phyloP scores from a whole-genome alignment of 2,888 invertebrate species.

The Cerceris ruficornis region DNA sequence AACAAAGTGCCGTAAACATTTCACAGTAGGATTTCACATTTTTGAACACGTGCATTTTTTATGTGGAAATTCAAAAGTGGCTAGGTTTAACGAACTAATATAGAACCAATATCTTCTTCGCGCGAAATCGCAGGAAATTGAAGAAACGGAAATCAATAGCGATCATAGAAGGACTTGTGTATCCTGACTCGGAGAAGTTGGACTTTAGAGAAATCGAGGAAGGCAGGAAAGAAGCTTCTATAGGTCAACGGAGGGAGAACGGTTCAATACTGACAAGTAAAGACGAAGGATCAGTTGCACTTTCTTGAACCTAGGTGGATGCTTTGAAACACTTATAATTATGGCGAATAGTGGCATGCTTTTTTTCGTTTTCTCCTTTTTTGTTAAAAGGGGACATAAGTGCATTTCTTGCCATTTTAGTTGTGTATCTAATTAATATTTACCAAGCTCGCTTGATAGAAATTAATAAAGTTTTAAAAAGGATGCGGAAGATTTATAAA shows the following conservation, averaged over 20 bases:
- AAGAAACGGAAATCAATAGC: background rate
- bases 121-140: background rate
- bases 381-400: too few relatives aligned
- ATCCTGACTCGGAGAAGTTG: background rate
- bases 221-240: constrained; percentile 5
- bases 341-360: background rate
- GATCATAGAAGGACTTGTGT: background rate
- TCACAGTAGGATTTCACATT: too few relatives aligned
- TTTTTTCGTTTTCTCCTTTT: background rate
- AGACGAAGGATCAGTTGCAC: constrained; percentile 7
- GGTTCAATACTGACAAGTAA: constrained; percentile 11
- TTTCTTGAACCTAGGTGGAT: background rate
- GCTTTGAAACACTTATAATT: background rate
- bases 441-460: too few relatives aligned
- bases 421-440: too few relatives aligned
- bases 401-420: too few relatives aligned
- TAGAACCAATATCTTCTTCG: background rate
- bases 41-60: too few relatives aligned
- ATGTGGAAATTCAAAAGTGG: too few relatives aligned
- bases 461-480: too few relatives aligned
- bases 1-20: too few relatives aligned
- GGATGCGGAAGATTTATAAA: too few relatives aligned
- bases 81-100: too few relatives aligned
- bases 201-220: constrained; percentile 5
- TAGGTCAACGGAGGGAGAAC: constrained; percentile 8